Percentiles rank a stretch among this genome's conserved stretches.
Conservation (phyloP, 2,797 vertebrate genomes). For the Streptopelia turtur region DNA sequence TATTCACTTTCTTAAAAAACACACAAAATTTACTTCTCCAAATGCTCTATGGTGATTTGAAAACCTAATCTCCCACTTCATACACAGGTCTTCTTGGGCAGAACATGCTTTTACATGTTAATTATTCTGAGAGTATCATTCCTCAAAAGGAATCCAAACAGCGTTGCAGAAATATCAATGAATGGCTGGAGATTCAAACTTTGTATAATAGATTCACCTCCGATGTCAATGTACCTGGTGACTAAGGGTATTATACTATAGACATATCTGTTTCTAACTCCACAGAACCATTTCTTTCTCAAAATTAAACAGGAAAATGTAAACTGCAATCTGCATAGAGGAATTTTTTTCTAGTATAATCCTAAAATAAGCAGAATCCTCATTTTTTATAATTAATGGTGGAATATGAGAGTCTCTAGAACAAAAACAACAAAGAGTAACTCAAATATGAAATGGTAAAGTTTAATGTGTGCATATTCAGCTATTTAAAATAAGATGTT, state of each 20-base stretch:
- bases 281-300: background rate
- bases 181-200: background rate
- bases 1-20: too few relatives aligned
- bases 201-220: background rate
- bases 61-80: background rate
- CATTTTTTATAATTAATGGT: background rate
- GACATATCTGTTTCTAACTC: background rate
- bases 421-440: background rate
- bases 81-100: background rate
- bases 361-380: background rate
- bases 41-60: constrained; percentile 5
- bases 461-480: too few relatives aligned
- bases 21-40: too few relatives aligned
- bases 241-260: background rate
- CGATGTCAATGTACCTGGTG: background rate
- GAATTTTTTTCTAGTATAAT: background rate
- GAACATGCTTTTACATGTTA: background rate
- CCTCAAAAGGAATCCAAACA: background rate
- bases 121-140: background rate
- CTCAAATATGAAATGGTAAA: background rate
- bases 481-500: too few relatives aligned
- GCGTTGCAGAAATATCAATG: background rate
- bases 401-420: background rate
- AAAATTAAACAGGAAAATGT: background rate
- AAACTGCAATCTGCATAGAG: background rate